phyloP scores from a whole-genome alignment of 2,797 vertebrate species.

The Poeciliopsis infans region DNA sequence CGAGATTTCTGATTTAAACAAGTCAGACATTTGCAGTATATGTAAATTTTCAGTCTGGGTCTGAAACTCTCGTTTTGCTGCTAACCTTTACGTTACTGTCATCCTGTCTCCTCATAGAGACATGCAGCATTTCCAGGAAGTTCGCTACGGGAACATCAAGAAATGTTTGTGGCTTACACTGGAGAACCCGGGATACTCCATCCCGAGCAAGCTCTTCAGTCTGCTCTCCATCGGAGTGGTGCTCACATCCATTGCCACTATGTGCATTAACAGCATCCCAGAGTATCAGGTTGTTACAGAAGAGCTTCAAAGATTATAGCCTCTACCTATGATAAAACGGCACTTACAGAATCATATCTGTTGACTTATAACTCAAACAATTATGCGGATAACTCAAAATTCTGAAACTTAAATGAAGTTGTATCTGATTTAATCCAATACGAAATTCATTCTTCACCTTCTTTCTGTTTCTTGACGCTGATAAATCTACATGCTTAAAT shows the following conservation, averaged over 20 bases:
- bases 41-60: neutral
- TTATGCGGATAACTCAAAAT: accelerated
- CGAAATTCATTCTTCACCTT: neutral
- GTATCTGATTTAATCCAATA: neutral
- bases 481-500: too few species aligned
- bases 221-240: constrained; percentile 93
- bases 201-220: constrained; percentile 97
- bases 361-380: neutral
- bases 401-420: neutral
- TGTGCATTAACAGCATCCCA: constrained; percentile 96
- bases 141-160: constrained; percentile 86
- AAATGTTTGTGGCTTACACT: constrained; percentile 95
- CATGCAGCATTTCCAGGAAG: constrained; percentile 87
- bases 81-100: neutral
- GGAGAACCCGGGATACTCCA: constrained; percentile 97
- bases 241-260: constrained; percentile 90
- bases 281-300: constrained; percentile 84
- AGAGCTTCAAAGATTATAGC: neutral
- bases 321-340: neutral
- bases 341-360: neutral
- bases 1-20: constrained; percentile 86
- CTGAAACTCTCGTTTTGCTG: neutral
- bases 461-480: neutral
- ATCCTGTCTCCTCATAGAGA: constrained; percentile 72
- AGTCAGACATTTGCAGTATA: constrained; percentile 23